Evolutionary conservation across 1,140 invertebrate species (phyloP).

Genomic region (Ooceraea biroi): DNA sequence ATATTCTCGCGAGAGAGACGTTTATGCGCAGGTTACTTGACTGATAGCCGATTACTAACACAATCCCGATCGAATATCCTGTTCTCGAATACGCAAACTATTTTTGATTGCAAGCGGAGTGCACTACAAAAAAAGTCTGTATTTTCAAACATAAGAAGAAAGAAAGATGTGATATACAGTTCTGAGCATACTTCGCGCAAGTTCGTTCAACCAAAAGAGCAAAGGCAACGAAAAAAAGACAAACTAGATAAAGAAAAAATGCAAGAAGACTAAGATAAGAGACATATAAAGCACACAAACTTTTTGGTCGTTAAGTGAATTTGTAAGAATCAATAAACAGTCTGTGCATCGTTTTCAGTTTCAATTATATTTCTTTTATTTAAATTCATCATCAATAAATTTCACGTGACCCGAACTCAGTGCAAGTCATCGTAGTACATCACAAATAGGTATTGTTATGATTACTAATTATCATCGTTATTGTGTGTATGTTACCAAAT

Average conservation of each 20-base stretch:
- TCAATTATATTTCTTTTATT: constrained; percentile 87
- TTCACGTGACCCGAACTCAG: constrained; percentile 85
- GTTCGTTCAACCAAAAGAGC: constrained; percentile 74
- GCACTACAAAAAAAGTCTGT: constrained; percentile 65
- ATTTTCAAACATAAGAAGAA: constrained; percentile 58
- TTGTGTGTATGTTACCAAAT: constrained; percentile 76
- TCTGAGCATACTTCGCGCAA: constrained; percentile 70
- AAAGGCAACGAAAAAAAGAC: constrained; percentile 66
- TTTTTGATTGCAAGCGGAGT: constrained; percentile 67
- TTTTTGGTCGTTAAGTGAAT: constrained; percentile 68
- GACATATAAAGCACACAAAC: constrained; percentile 77
- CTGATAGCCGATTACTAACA: constrained; percentile 50
- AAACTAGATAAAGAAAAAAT: constrained; percentile 64
- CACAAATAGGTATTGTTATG: constrained; percentile 84
- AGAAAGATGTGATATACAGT: constrained; percentile 62
- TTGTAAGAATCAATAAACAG: constrained; percentile 83
- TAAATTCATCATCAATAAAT: constrained; percentile 86
- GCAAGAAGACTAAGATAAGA: constrained; percentile 64
- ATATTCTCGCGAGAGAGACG: constrained; percentile 51
- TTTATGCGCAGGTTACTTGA: constrained; percentile 60
- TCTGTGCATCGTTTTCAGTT: constrained; percentile 84
- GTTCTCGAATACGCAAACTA: constrained; percentile 65
- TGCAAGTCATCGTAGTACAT: constrained; percentile 86
- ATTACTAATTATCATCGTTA: constrained; percentile 84
- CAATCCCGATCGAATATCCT: constrained; percentile 57